phyloP scores from a whole-genome alignment of 2,888 invertebrate species.

The Physocephala rufipes region DNA sequence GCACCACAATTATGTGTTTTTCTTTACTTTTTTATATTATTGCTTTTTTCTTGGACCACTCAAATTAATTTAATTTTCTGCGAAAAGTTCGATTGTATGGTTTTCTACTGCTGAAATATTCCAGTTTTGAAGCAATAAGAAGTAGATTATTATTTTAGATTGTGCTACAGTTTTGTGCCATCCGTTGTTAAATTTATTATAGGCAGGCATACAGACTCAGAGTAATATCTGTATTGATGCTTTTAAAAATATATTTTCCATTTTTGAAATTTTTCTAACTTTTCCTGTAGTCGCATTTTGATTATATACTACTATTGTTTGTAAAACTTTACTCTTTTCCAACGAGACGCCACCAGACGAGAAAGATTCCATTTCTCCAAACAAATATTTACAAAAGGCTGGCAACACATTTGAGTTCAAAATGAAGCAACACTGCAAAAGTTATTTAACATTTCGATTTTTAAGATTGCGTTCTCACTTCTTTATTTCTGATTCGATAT shows the following conservation, averaged over 20 bases:
- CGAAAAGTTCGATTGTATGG: too few relatives aligned
- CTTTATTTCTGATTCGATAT: not conserved
- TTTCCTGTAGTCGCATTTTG: conserved; percentile 13
- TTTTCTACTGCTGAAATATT: too few relatives aligned
- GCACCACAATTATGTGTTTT: not conserved
- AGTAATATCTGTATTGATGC: conserved; percentile 54
- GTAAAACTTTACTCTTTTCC: not conserved
- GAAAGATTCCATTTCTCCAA: not conserved
- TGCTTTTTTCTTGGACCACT: not conserved
- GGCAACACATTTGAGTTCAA: not conserved
- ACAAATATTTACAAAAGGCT: not conserved
- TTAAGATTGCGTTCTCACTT: not conserved
- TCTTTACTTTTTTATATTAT: not conserved
- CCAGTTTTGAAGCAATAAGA: too few relatives aligned
- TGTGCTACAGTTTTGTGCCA: too few relatives aligned
- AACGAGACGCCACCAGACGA: too few relatives aligned
- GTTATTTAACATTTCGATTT: not conserved
- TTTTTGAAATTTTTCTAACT: conserved; percentile 12
- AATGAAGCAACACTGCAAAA: not conserved
- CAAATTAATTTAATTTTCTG: too few relatives aligned
- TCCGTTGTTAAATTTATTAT: too few relatives aligned
- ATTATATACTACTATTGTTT: not conserved
- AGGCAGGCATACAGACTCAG: too few relatives aligned
- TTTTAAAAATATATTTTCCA: conserved; percentile 50
- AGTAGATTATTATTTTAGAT: too few relatives aligned